Conservation (phyloP, 2,113 vertebrate species). For the Thamnophis sirtalis region DNA sequence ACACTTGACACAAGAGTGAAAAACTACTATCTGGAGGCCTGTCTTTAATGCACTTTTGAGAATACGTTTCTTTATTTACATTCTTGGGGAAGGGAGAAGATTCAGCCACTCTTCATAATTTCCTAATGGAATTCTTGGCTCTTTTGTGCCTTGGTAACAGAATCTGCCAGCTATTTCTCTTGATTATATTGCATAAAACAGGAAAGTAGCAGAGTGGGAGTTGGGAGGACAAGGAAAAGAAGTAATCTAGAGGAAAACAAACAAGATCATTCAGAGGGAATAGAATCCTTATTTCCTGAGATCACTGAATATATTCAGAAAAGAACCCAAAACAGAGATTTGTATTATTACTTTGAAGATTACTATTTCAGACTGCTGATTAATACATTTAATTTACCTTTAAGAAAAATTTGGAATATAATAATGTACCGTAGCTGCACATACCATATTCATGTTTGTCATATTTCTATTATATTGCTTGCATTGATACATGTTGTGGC, state of each 20-base stretch:
- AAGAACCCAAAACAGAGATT: background rate
- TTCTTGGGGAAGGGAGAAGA: background rate
- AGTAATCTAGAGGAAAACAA: background rate
- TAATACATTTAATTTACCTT: slow-evolving; percentile 22
- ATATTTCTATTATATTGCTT: background rate
- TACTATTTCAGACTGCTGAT: slow-evolving; percentile 20
- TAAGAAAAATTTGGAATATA: slow-evolving; percentile 24
- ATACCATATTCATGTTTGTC: slow-evolving; percentile 28
- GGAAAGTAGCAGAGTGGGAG: background rate
- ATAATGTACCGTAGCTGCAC: slow-evolving; percentile 13
- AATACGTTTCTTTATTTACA: background rate
- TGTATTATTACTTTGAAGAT: slow-evolving; percentile 25
- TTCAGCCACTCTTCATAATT: background rate
- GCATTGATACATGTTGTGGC: background rate
- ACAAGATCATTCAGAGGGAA: slow-evolving; percentile 4
- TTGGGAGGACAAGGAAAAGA: background rate
- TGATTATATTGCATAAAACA: background rate
- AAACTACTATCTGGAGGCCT: background rate
- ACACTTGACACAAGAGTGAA: background rate
- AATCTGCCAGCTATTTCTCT: background rate
- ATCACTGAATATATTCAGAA: background rate
- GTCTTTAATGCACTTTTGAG: background rate
- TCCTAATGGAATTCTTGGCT: background rate
- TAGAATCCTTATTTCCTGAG: slow-evolving; percentile 16
- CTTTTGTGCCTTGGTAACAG: slow-evolving; percentile 4